These are phyloP conservation scores for Pandemis corylana DNA, from an alignment of 2,888 invertebrate genomes.

Conservation along the genomic window DNA sequence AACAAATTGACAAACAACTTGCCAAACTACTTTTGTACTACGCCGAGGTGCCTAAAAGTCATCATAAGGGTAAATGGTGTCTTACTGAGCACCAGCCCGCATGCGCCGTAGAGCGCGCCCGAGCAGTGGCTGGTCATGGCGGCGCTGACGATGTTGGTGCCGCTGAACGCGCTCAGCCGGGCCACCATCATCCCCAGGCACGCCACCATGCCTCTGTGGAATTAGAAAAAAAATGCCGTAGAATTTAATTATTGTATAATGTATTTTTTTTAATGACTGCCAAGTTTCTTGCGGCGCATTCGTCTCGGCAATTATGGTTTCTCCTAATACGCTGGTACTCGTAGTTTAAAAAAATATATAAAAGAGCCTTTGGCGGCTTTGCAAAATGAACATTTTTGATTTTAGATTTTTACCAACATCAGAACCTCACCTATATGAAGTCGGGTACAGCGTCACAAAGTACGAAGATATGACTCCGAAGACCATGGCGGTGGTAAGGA, in stretches of 20 bases:
- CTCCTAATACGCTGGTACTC: too few species aligned
- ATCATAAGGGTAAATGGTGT: constrained; percentile 19
- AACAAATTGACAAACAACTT: too few species aligned
- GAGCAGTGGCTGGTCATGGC: constrained; percentile 66
- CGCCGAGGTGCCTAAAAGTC: too few species aligned
- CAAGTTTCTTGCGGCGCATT: too few species aligned
- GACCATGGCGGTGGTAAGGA: constrained; percentile 74
- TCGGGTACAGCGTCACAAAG: constrained; percentile 75
- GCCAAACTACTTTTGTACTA: too few species aligned
- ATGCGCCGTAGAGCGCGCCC: constrained; percentile 63
- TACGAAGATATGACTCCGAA: constrained; percentile 75
- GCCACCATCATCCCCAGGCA: constrained; percentile 80
- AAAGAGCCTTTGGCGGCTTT: too few species aligned
- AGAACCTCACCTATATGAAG: constrained; percentile 67
- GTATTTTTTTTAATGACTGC: too few species aligned
- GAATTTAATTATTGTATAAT: too few species aligned
- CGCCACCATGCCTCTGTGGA: constrained; percentile 73
- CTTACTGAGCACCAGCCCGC: constrained; percentile 68
- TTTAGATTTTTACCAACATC: too few species aligned
- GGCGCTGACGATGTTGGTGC: constrained; percentile 69
- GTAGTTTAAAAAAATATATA: too few species aligned
- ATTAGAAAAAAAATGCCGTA: background rate
- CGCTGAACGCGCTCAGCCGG: constrained; percentile 71
- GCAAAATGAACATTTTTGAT: background rate
- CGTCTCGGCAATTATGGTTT: too few species aligned